phyloP scores from a whole-genome alignment of 2,113 vertebrate genomes.

The Sprattus sprattus region DNA sequence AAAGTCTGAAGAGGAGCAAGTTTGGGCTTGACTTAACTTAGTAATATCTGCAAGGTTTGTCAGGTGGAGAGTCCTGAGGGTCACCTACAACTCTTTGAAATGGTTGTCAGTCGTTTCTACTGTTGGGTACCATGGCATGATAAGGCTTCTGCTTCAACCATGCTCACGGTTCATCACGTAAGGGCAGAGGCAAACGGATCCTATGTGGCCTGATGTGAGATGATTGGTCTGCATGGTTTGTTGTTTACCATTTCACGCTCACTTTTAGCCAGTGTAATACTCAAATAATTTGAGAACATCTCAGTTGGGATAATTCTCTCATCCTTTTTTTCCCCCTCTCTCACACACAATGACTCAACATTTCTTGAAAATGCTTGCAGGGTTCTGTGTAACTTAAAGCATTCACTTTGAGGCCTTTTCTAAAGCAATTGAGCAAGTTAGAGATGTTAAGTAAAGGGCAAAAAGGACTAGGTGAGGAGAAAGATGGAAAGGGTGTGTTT shows the following conservation, averaged over 20 bases:
- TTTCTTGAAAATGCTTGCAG: slow-evolving; percentile 39
- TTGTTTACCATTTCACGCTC: too few relatives aligned
- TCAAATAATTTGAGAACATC: slow-evolving; percentile 12
- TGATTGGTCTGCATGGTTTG: too few relatives aligned
- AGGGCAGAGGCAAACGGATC: too few relatives aligned
- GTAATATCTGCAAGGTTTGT: too few relatives aligned
- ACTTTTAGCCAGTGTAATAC: neutral
- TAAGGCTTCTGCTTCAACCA: too few relatives aligned
- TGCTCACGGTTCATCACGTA: too few relatives aligned
- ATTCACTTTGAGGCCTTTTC: neutral
- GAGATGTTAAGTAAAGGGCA: neutral
- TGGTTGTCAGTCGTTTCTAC: too few relatives aligned
- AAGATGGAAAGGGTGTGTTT: neutral
- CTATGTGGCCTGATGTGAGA: neutral
- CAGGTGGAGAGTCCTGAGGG: too few relatives aligned
- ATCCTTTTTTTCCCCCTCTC: neutral
- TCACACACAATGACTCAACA: neutral
- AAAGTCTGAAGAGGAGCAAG: neutral
- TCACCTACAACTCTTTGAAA: too few relatives aligned
- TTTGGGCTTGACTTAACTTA: neutral
- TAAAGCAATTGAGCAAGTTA: neutral
- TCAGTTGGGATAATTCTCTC: neutral
- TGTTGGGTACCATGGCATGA: too few relatives aligned
- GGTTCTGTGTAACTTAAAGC: neutral
- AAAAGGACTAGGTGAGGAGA: neutral